Base-by-base conservation (phyloP, 92 coral and sea anemone species). In the Anthopleura xanthogrammica region DNA sequence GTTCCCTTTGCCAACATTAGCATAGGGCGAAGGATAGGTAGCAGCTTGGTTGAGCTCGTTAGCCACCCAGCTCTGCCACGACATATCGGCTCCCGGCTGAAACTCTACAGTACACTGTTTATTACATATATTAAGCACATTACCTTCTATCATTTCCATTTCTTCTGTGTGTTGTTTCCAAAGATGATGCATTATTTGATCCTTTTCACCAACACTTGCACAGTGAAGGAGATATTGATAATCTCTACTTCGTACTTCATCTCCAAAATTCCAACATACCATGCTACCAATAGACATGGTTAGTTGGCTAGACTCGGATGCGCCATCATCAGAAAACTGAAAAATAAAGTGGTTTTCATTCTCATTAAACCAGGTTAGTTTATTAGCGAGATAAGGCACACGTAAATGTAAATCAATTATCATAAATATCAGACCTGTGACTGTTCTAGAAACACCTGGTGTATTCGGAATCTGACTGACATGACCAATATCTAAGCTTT, bases 241-340 rank as follows among this genome's bases (percentile, higher is more conserved):
- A 72, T 92, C 95, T 41, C 77, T 41, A 79, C 95, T 92, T 55
- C 91, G 77, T 39, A 92, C 91, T 64, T 88, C 81, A 17, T 87
- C 82, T n/a, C 89, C 91, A 40, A 92, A 89, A 80, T 92, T 92
- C 93, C 95, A 92, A 23, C 65, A 58, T 2, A 88, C 87, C 77
- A 92, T 41, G 23, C 91, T 87, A 24, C 95, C 93, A 50, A 89
- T 89, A 3, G 95, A 92, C 93, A 89, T 89, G 16, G 76, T 86
- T 50, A 92, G 39, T 52, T 92, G 91, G 84, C 90, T 85, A 10
- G 91, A 84, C 71, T 90, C 93, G 13, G 95, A 92, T 17, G 95
- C 95, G 1, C 95, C 91, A 79, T 89, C 92, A 86, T 91, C 91
- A 79, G 91, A 90, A 65, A 90, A 90, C 84, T 87, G 86, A 48